Conservation (phyloP, 1,140 invertebrate genomes). For the Hyles vespertilio region DNA sequence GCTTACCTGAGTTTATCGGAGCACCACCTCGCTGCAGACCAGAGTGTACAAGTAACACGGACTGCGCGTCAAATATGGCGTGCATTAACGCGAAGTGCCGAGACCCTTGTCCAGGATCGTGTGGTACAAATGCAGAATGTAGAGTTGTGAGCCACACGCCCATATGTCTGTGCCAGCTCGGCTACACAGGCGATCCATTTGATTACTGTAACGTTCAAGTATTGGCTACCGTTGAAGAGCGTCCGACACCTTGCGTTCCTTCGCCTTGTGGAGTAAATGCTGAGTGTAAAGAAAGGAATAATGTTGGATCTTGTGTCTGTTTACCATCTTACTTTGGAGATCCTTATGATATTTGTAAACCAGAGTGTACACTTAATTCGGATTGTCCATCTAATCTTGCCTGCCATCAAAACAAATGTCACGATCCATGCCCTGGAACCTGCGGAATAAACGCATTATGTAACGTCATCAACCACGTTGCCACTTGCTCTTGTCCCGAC, state of each 20-base stretch:
- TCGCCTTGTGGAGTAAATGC: constrained; percentile 86
- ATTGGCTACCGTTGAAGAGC: constrained; percentile 63
- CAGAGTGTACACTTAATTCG: constrained; percentile 78
- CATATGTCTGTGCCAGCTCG: constrained; percentile 78
- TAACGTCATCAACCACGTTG: constrained; percentile 80
- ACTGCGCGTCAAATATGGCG: constrained; percentile 78
- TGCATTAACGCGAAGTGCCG: constrained; percentile 82
- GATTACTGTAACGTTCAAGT: constrained; percentile 73
- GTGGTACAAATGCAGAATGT: constrained; percentile 79
- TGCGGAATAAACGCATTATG: constrained; percentile 83
- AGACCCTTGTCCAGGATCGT: constrained; percentile 84
- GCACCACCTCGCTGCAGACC: constrained; percentile 80
- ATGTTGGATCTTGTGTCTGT: constrained; percentile 84
- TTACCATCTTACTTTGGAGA: constrained; percentile 86
- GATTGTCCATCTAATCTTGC: constrained; percentile 76
- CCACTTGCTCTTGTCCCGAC: constrained; percentile 83
- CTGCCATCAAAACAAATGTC: constrained; percentile 78
- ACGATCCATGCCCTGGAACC: constrained; percentile 77
- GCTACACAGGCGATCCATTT: constrained; percentile 82
- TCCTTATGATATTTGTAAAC: constrained; percentile 81
- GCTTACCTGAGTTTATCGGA: constrained; percentile 77
- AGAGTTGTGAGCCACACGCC: constrained; percentile 79
- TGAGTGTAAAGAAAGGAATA: constrained; percentile 78
- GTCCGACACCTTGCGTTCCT: constrained; percentile 80
- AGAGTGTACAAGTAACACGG: constrained; percentile 82